These are phyloP conservation scores for Lomographa bimaculata DNA, from an alignment of 2,888 invertebrate species.

Conservation along the genomic window DNA sequence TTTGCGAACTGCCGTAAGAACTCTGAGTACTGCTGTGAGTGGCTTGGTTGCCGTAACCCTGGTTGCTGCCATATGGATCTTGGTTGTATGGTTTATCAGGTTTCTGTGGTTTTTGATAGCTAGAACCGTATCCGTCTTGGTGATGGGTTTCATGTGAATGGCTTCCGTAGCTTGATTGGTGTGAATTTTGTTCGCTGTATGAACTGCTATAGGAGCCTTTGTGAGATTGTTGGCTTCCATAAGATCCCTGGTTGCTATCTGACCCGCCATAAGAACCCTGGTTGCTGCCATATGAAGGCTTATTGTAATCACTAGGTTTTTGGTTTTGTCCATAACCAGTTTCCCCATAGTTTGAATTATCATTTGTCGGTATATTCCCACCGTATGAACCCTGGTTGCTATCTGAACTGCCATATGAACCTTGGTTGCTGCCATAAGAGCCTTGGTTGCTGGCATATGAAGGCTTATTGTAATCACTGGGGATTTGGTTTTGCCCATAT, in stretches of 20 bases:
- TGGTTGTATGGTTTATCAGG: conserved; percentile 24
- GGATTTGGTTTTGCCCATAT: conserved; percentile 17
- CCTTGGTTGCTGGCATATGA: conserved; percentile 7
- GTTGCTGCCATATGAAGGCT: conserved; percentile 9
- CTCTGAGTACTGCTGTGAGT: conserved; percentile 8
- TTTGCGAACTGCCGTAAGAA: conserved; percentile 10
- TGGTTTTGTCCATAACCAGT: conserved; percentile 15
- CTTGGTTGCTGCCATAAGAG: conserved; percentile 6
- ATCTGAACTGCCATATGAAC: conserved; percentile 13
- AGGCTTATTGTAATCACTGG: conserved; percentile 22
- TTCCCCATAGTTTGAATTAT: conserved; percentile 7
- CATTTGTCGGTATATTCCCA: conserved; percentile 11
- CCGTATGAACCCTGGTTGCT: conserved; percentile 14
- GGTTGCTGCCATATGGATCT: conserved; percentile 9
- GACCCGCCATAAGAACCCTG: conserved; percentile 9
- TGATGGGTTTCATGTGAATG: conserved; percentile 24
- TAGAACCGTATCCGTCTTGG: conserved; percentile 18
- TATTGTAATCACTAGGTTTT: conserved; percentile 24
- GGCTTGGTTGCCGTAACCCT: conserved; percentile 10
- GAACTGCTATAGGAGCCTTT: conserved; percentile 19
- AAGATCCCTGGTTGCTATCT: conserved; percentile 3
- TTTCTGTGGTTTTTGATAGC: conserved; percentile 27
- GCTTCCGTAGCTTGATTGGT: conserved; percentile 18
- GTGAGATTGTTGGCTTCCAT: conserved; percentile 21
- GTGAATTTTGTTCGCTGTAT: conserved; percentile 15